phyloP scores from a whole-genome alignment of 2,113 vertebrate genomes.

The Carassius carassius region DNA sequence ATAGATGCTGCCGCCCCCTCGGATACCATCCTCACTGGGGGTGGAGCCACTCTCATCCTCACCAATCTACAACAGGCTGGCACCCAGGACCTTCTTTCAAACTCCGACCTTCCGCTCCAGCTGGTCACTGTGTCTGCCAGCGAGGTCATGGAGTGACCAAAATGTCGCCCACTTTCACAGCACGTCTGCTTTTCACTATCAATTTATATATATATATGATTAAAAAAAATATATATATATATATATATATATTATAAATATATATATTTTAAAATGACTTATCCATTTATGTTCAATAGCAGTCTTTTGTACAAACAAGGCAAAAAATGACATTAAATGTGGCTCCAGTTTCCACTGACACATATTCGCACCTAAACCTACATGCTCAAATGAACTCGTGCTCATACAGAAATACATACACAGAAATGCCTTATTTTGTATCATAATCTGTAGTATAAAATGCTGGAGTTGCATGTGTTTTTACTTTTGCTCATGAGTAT shows the following conservation, averaged over 20 bases:
- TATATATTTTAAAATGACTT: constrained; percentile 81
- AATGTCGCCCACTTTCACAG: constrained; percentile 62
- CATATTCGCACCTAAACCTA: constrained; percentile 5
- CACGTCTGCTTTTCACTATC: constrained; percentile 60
- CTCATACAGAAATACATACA: constrained; percentile 68
- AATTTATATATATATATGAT: constrained; percentile 74
- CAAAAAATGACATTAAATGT: constrained; percentile 90
- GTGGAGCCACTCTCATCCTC: constrained; percentile 97
- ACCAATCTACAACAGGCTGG: constrained; percentile 90
- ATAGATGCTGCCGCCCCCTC: constrained; percentile 77
- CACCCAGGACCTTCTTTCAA: constrained; percentile 92
- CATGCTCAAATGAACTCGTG: constrained; percentile 51
- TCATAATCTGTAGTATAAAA: constrained; percentile 99
- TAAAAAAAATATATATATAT: constrained; percentile 70
- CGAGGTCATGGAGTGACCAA: constrained; percentile 95
- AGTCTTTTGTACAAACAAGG: constrained; percentile 95
- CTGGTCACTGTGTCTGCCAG: constrained; percentile 97
- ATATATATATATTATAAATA: constrained; percentile 81
- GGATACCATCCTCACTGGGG: constrained; percentile 92
- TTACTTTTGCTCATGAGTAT: constrained; percentile 78
- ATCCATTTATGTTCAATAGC: constrained; percentile 92
- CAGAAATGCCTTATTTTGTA: constrained; percentile 99
- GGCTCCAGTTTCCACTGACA: constrained; percentile 85
- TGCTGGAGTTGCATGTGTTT: constrained; percentile 99
- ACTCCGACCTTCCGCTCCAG: constrained; percentile 98